These are phyloP conservation scores for Sminthurinus aureus DNA, from an alignment of 2,888 invertebrate genomes.

Conservation along the genomic window DNA sequence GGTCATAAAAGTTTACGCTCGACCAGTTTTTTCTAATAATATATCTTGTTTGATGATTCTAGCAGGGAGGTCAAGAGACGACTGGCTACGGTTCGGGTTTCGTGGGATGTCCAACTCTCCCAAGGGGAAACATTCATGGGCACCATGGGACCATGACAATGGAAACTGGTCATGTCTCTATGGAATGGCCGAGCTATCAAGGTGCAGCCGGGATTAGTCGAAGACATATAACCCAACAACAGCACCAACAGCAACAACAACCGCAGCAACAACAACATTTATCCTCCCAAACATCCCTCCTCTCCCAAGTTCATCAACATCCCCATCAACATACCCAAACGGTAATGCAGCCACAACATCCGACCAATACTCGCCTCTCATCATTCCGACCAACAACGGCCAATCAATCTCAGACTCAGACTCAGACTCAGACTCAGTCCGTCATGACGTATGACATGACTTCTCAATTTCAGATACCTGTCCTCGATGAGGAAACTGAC, in stretches of 20 bases:
- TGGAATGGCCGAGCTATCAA: conserved; percentile 59
- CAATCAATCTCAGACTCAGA: background rate
- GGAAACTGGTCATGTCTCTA: conserved; percentile 50
- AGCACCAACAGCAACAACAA: conserved; percentile 24
- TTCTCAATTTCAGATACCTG: conserved; percentile 56
- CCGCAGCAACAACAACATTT: conserved; percentile 37
- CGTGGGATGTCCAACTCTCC: conserved; percentile 58
- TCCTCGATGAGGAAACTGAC: conserved; percentile 58
- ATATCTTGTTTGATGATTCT: conserved; percentile 37
- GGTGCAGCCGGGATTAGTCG: conserved; percentile 45
- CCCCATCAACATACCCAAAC: conserved; percentile 23
- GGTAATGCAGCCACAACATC: conserved; percentile 22
- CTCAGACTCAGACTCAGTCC: conserved; percentile 51
- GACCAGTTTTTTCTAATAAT: conserved; percentile 31
- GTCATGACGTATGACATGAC: conserved; percentile 55
- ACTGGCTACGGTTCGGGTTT: conserved; percentile 46
- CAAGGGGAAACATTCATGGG: conserved; percentile 51
- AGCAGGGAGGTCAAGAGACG: conserved; percentile 55
- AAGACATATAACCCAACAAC: conserved; percentile 21
- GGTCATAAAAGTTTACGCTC: conserved; percentile 39
- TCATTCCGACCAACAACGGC: conserved; percentile 49
- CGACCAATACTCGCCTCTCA: conserved; percentile 41
- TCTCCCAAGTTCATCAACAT: conserved; percentile 37
- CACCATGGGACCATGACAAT: conserved; percentile 42
- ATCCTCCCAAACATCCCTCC: conserved; percentile 46